These are phyloP conservation scores for Cynopterus brachyotis DNA, from an alignment of 2,113 vertebrate genomes.

Conservation along the genomic window DNA sequence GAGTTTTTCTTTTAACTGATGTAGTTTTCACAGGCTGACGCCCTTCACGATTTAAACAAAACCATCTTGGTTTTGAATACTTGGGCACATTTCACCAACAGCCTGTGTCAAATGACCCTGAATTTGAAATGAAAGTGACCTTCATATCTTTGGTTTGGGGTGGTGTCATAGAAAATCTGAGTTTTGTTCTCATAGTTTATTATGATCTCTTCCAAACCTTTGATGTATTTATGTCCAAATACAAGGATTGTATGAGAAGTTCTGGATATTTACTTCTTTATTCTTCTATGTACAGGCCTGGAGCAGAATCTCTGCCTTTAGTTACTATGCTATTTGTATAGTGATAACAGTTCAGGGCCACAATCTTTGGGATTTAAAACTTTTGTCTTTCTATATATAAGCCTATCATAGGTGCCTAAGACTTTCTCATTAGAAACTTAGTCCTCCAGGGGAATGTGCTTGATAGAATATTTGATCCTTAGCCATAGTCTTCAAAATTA, in stretches of 20 bases:
- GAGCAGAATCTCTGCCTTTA: not conserved
- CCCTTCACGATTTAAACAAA: slow-evolving; percentile 36
- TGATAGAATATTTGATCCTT: not conserved
- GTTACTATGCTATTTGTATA: too few species aligned
- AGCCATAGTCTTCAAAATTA: not conserved
- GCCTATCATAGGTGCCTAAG: too few species aligned
- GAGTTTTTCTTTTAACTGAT: slow-evolving; percentile 22
- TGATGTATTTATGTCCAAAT: slow-evolving; percentile 15
- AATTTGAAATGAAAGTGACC: slow-evolving; percentile 40
- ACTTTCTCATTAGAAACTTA: not conserved
- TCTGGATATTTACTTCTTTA: not conserved
- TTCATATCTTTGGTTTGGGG: slow-evolving; percentile 24
- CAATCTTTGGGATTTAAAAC: not conserved
- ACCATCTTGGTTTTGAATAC: slow-evolving; percentile 45
- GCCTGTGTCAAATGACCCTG: slow-evolving; percentile 12
- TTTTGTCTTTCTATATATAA: not conserved
- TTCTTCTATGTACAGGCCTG: not conserved
- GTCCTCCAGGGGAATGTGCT: too few species aligned
- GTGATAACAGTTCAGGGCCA: not conserved
- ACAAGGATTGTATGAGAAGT: not conserved
- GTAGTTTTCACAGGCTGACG: slow-evolving; percentile 45
- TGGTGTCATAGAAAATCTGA: slow-evolving; percentile 47
- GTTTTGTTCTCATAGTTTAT: slow-evolving; percentile 23
- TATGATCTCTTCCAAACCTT: slow-evolving; percentile 14
- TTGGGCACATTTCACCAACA: not conserved